Conservation (phyloP, 1,140 invertebrate species). For the Akabosia matsudoensis region DNA sequence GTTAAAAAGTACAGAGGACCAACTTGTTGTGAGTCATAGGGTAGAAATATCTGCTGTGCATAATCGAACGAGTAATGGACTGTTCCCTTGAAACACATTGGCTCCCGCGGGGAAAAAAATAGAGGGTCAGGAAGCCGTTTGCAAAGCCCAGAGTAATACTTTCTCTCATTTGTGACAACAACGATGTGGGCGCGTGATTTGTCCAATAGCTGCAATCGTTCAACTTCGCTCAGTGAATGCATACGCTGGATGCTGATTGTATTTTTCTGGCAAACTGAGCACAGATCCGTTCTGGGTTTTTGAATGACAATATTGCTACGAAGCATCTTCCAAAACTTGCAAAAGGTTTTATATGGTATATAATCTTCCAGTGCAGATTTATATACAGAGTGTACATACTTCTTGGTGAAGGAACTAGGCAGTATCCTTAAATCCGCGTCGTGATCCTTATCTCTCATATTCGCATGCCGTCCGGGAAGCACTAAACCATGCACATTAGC, state of each 20-base stretch:
- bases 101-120: background rate
- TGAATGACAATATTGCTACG: background rate
- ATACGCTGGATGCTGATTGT: background rate
- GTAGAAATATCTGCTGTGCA: slow-evolving; percentile 23
- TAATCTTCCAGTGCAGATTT: background rate
- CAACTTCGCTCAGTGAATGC: background rate
- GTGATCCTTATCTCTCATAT: background rate
- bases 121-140: background rate
- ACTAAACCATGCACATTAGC: background rate
- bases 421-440: background rate
- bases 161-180: background rate
- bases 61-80: slow-evolving; percentile 31
- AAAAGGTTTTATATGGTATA: background rate
- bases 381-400: background rate
- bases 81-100: background rate
- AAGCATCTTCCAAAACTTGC: background rate
- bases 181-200: background rate
- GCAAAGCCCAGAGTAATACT: background rate
- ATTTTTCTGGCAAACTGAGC: background rate
- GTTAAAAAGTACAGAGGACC: slow-evolving; percentile 26
- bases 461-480: background rate
- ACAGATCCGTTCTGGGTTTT: background rate
- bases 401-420: background rate
- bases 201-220: background rate
- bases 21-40: slow-evolving; percentile 15